Percentiles rank a stretch among this genome's conserved stretches.
Evolutionary conservation across 1,140 invertebrate species (phyloP).

Genomic region (Drosophila sucinea): DNA sequence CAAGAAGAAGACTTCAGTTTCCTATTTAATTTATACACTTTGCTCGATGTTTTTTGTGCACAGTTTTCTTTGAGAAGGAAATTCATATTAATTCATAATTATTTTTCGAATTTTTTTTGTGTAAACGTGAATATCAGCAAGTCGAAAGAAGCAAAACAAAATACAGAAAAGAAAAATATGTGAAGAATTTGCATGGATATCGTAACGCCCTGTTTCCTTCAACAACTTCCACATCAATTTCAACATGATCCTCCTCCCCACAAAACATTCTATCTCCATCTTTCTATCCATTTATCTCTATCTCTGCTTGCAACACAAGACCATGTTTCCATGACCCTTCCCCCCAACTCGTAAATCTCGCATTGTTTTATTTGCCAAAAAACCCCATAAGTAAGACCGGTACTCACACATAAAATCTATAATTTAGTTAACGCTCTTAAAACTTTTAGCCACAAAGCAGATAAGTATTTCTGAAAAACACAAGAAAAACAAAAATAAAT

Average conservation of each 20-base stretch:
- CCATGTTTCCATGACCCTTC: not conserved
- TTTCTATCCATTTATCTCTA: not conserved
- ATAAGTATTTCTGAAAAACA: conserved; percentile 54
- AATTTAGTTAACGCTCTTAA: conserved; percentile 36
- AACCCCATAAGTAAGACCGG: not conserved
- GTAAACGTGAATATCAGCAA: conserved; percentile 60
- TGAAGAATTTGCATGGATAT: conserved; percentile 83
- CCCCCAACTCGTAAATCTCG: too few species aligned
- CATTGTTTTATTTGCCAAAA: not conserved
- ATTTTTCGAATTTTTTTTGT: conserved; percentile 44
- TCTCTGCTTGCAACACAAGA: conserved; percentile 4
- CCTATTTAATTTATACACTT: conserved; percentile 33
- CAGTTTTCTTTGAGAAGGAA: conserved; percentile 20
- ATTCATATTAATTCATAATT: too few species aligned
- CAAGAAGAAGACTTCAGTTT: conserved; percentile 16
- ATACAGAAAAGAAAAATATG: conserved; percentile 61
- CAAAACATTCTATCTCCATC: conserved; percentile 9
- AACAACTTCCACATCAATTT: conserved; percentile 35
- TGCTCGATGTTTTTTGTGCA: conserved; percentile 44
- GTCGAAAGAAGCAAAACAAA: conserved; percentile 32
- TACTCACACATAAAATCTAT: not conserved
- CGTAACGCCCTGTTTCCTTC: conserved; percentile 76
- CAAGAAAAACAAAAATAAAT: not conserved
- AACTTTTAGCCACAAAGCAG: conserved; percentile 61
- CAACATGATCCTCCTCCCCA: conserved; percentile 25